Percentiles rank a stretch among this genome's conserved stretches.
These are phyloP conservation scores for Chelidonichthys spinosus DNA, from an alignment of 2,797 vertebrate species.

Conservation along the genomic window DNA sequence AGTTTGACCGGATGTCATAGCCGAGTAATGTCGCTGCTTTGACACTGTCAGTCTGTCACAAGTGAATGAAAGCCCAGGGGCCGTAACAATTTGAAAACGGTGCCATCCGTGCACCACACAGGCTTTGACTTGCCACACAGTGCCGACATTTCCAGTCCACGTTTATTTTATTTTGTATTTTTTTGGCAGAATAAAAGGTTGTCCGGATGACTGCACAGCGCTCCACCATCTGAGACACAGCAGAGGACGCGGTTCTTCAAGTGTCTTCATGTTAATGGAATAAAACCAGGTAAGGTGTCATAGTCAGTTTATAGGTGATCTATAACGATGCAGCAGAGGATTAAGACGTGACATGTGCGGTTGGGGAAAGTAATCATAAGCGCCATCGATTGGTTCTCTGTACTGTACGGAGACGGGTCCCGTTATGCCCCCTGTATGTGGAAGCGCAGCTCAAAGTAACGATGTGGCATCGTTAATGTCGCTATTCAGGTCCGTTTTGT, in stretches of 20 bases:
- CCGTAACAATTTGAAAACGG: conserved; percentile 38
- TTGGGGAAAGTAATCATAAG: no score
- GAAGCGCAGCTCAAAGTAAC: conserved; percentile 34
- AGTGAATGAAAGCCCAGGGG: conserved; percentile 48
- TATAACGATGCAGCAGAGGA: conserved; percentile 12
- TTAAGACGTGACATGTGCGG: neutral
- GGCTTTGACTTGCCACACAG: conserved; percentile 14
- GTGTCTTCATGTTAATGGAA: conserved; percentile 53
- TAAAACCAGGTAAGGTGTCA: conserved; percentile 68
- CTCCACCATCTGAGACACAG: conserved; percentile 22
- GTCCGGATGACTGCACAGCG: conserved; percentile 20
- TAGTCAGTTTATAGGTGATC: neutral
- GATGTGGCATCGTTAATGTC: conserved; percentile 14
- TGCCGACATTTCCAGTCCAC: conserved; percentile 2
- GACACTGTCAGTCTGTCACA: conserved; percentile 6
- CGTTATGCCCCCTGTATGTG: conserved; percentile 40
- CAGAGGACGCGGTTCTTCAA: conserved; percentile 48
- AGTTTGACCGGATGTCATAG: neutral
- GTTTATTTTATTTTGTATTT: neutral
- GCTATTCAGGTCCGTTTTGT: neutral
- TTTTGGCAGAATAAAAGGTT: neutral
- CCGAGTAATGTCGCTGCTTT: accelerated
- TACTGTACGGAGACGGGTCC: conserved; percentile 30
- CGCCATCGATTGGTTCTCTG: neutral
- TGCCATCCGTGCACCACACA: conserved; percentile 28